Evolutionary conservation across 1,140 invertebrate species (phyloP), one percentile per base, ranked within the genome.

Genomic region (Cylas formicarius): DNA sequence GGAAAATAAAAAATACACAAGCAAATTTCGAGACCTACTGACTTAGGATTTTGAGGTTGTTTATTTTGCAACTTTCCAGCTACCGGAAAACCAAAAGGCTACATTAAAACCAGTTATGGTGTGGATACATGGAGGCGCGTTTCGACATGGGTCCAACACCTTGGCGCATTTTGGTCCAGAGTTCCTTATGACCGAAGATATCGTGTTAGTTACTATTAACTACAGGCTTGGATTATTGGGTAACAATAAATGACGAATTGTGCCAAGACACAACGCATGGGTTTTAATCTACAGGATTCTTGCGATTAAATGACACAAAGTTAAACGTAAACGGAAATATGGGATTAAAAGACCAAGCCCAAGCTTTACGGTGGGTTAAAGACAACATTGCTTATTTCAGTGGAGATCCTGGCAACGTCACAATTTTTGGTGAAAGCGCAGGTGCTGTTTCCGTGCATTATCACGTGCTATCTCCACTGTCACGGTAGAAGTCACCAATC

Each of bases 121-220:
- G 1, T 82, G 67, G 56, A 70, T 84, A n/a, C 76, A 82, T 46
- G 76, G 76, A n/a, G 81, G 81, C 38, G 73, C 63, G 1, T 83
- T 74, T 53, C 63, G 68, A 14, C 49, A 50, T 3, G 80, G 78
- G n/a, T 72, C 73, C 6, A 74, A 72, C n/a, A 62, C 76, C 19
- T 59, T 68, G 10, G 57, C 65, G 14, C 22, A 73, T 0, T 73
- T 68, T 42, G 70, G 77, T 16, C 72, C 80, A 48, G 71, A 85
- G 58, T 82, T 73, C 60, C 54, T 84, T 3, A 51, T 83, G n/a
- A 72, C 77, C 33, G 70, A 70, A 53, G 69, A 72, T 49, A 59
- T 72, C 2, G 62, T 73, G 7, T 45, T 72, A 4, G 70, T 73
- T n/a, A 60, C 65, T 0, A 67, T 73, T 9, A 72, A 71, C 48